Evolutionary conservation across 1,140 invertebrate species (phyloP).

Genomic region (Papilio dardanus): DNA sequence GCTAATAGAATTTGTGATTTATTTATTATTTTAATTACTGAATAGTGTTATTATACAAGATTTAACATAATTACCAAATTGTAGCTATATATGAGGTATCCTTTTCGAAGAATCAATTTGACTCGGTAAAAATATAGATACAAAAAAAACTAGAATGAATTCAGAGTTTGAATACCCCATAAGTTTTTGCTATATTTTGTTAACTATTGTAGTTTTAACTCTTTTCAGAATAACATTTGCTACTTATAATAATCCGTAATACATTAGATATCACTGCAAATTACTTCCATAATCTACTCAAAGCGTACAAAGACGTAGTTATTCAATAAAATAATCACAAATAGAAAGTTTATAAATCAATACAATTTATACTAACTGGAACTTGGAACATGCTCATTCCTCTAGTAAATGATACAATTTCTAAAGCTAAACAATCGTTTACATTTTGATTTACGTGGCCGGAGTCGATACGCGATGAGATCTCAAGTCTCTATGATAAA

Average conservation of each 20-base stretch:
- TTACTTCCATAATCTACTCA: neutral
- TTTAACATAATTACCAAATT: no score
- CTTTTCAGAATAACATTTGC: no score
- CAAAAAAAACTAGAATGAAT: no score
- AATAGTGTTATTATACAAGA: no score
- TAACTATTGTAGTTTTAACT: no score
- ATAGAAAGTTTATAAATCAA: conserved; percentile 5
- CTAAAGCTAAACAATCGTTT: conserved; percentile 45
- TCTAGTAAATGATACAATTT: conserved; percentile 35
- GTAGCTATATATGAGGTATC: no score
- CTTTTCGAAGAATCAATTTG: no score
- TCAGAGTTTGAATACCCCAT: no score
- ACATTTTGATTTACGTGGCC: conserved; percentile 59
- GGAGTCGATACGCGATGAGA: conserved; percentile 56
- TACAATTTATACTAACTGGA: conserved; percentile 24
- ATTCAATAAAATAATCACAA: neutral
- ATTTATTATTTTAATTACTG: neutral
- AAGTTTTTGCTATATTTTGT: no score
- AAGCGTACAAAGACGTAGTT: neutral
- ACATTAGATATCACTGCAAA: no score
- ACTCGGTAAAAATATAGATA: no score
- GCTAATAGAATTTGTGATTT: neutral
- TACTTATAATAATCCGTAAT: no score
- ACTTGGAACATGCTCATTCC: conserved; percentile 48
- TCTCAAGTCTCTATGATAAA: conserved; percentile 56